Conservation (phyloP, 1,140 invertebrate genomes). For the Dufourea novaeangliae region DNA sequence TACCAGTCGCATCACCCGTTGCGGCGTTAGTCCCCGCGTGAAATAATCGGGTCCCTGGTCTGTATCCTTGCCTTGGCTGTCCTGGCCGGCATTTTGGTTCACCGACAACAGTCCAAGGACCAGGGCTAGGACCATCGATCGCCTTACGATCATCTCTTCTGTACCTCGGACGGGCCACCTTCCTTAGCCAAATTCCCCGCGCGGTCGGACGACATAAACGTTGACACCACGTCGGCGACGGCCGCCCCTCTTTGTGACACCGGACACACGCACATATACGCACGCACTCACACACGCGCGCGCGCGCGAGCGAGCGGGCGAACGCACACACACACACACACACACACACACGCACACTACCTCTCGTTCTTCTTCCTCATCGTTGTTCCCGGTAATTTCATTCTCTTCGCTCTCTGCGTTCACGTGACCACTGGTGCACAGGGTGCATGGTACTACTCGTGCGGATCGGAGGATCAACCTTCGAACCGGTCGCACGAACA, state of each 20-base stretch:
- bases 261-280: no score
- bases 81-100: constrained; percentile 67
- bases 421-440: constrained; percentile 66
- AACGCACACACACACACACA: no score
- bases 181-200: constrained; percentile 58
- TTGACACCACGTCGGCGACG: constrained; percentile 26
- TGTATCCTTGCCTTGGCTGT: constrained; percentile 40
- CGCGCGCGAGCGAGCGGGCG: constrained; percentile 24
- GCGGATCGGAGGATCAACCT: constrained; percentile 3
- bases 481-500: background rate
- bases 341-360: no score
- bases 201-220: constrained; percentile 57
- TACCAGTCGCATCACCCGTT: constrained; percentile 77
- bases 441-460: constrained; percentile 71
- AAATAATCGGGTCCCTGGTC: constrained; percentile 57
- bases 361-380: constrained; percentile 77
- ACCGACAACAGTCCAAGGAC: constrained; percentile 72
- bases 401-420: constrained; percentile 63
- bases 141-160: constrained; percentile 71
- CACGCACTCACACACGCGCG: no score
- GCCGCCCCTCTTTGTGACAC: no score
- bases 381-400: constrained; percentile 64
- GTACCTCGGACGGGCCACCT: constrained; percentile 58
- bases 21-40: constrained; percentile 56
- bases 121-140: constrained; percentile 72